Evolutionary conservation across 2,888 invertebrate species (phyloP).

Genomic region (Drosophila quinaria): DNA sequence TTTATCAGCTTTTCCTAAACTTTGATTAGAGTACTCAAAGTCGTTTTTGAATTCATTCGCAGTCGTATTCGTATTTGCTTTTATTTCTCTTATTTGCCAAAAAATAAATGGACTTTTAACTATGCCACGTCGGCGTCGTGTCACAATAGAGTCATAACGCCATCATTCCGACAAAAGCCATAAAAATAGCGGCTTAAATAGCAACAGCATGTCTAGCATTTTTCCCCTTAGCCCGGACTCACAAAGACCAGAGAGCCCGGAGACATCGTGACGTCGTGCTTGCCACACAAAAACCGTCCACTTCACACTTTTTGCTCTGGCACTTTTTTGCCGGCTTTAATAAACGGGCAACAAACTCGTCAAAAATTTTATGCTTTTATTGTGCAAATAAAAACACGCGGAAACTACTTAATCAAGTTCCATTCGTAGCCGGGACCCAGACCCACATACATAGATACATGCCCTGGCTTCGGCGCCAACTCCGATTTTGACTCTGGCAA

Average conservation of each 20-base stretch:
- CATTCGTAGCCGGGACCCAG: constrained; percentile 31
- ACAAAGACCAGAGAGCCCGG: constrained; percentile 2
- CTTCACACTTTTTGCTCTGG: constrained; percentile 68
- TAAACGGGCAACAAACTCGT: constrained; percentile 38
- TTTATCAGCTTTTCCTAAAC: neutral
- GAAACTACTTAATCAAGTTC: constrained; percentile 84
- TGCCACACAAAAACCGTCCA: constrained; percentile 46
- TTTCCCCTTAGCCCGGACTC: constrained; percentile 10
- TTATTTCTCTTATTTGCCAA: constrained; percentile 17
- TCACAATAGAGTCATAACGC: constrained; percentile 76
- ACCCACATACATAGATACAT: constrained; percentile 8
- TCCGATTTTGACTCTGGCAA: constrained; percentile 24
- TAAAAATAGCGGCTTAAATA: constrained; percentile 75
- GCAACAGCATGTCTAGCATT: constrained; percentile 69
- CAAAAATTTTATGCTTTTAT: constrained; percentile 73
- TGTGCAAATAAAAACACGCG: constrained; percentile 82
- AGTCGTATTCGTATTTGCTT: neutral
- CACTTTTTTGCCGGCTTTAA: constrained; percentile 59
- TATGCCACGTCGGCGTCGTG: constrained; percentile 65
- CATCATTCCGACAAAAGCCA: constrained; percentile 63
- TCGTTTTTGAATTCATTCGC: neutral
- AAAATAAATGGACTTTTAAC: constrained; percentile 60
- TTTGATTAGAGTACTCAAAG: neutral
- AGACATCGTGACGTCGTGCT: constrained; percentile 24
- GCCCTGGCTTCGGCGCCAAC: neutral